Evolutionary conservation across 2,888 invertebrate genomes (phyloP).

Genomic region (Mellilla xanthometata): DNA sequence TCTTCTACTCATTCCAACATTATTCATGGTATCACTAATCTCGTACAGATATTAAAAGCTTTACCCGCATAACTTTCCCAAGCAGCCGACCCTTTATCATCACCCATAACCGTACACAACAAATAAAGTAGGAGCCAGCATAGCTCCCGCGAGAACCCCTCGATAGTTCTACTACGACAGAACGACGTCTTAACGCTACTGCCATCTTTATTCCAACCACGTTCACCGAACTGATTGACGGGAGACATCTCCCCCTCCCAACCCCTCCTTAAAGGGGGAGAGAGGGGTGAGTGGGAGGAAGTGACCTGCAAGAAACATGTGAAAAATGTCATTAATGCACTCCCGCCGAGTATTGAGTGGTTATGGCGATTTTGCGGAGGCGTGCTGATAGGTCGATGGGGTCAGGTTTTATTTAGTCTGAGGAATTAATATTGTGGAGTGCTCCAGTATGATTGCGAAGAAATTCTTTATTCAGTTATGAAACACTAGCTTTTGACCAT

Average conservation of each 20-base stretch:
- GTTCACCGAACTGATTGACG: slow-evolving; percentile 79
- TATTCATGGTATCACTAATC: too few species aligned
- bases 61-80: too few species aligned
- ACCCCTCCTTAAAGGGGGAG: slow-evolving; percentile 10
- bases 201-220: slow-evolving; percentile 70
- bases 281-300: slow-evolving; percentile 27
- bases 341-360: slow-evolving; percentile 46
- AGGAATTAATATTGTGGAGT: neutral
- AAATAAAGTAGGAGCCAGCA: slow-evolving; percentile 16
- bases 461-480: too few species aligned
- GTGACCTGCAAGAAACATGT: slow-evolving; percentile 77
- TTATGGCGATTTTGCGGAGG: slow-evolving; percentile 21
- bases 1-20: too few species aligned
- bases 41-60: too few species aligned
- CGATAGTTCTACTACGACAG: slow-evolving; percentile 45
- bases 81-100: too few species aligned
- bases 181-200: slow-evolving; percentile 51
- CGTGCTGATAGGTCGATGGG: slow-evolving; percentile 24
- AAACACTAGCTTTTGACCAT: too few species aligned
- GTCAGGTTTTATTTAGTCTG: slow-evolving; percentile 12
- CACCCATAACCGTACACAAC: slow-evolving; percentile 6
- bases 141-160: slow-evolving; percentile 45
- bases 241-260: slow-evolving; percentile 56
- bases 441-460: too few species aligned
- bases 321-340: slow-evolving; percentile 81